Conservation (phyloP, 2,797 vertebrate species). For the Lindbergichthys nudifrons region DNA sequence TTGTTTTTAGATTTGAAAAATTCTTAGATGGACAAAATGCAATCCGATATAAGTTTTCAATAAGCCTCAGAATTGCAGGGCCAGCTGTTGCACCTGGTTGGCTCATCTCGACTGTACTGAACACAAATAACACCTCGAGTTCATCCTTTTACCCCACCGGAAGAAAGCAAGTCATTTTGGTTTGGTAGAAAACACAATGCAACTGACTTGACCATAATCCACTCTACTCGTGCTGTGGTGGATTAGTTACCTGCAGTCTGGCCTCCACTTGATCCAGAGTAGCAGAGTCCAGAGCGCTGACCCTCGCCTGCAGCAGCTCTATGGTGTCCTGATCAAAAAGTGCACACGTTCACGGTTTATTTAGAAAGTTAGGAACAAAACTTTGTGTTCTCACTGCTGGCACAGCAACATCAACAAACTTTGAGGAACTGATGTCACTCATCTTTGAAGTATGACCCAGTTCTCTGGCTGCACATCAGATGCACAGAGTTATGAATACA, state of each 20-base stretch:
- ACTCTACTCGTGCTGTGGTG: neutral
- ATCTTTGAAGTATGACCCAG: slow-evolving; percentile 59
- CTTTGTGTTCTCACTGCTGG: slow-evolving; percentile 23
- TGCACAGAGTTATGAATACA: slow-evolving; percentile 20
- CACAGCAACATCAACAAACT: slow-evolving; percentile 37
- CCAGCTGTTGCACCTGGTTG: neutral
- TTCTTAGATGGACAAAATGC: neutral
- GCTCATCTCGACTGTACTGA: neutral
- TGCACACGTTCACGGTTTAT: slow-evolving; percentile 12
- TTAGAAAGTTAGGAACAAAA: slow-evolving; percentile 1
- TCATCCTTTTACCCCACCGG: neutral
- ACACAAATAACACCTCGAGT: neutral
- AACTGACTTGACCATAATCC: neutral
- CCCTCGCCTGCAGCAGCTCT: slow-evolving; percentile 93
- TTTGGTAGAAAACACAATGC: neutral
- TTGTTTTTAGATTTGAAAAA: neutral
- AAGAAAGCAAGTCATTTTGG: slow-evolving; percentile 1
- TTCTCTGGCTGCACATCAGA: slow-evolving; percentile 58
- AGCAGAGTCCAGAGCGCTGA: slow-evolving; percentile 90
- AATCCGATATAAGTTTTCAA: neutral
- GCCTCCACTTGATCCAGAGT: slow-evolving; percentile 96
- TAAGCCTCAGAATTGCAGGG: neutral
- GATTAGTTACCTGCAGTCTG: slow-evolving; percentile 89
- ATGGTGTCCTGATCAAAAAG: slow-evolving; percentile 87
- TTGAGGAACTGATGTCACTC: slow-evolving; percentile 52